Evolutionary conservation across 2,888 invertebrate species (phyloP), one percentile per base, ranked within the genome.

Genomic region (Heteromyza rotundicornis): DNA sequence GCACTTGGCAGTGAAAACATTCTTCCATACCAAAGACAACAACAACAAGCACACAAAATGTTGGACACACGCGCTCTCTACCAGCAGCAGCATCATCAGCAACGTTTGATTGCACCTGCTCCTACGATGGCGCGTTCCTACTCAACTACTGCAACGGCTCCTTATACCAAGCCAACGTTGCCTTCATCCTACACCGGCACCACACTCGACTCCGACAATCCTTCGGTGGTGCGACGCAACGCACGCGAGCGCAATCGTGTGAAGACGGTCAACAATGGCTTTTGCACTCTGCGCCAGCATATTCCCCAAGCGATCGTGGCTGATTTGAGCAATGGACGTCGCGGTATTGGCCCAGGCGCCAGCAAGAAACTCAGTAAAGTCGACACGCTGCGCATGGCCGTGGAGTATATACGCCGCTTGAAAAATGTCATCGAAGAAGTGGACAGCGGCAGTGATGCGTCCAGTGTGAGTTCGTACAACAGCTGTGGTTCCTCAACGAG

Each of bases 191-290:
- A 7, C 10, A 24, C 52, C 14, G 70, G 70, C 20, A 69, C 71
- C 20, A 69, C 70, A 1, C 57, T 70, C 55, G 71, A 70, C 56
- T 70, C 70, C 20, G 68, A 71, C 74, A 92, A 92, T 64, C 91
- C 93, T 57, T 92, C 95, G 5, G 95, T 95, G 16, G 93, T 94
- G 1, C 86, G 96, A 59, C 87, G 97, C 73, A 97, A 97, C 84
- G 97, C 96, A 44, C 87, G 97, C 23, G 97, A 97, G 84, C 86
- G 97, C 71, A 96, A 96, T 82, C 89, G 97, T 70, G 96, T 96
- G 69, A 95, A 95, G 83, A 95, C 95, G 87, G 95, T 95, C 73
- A 95, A 95, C 85, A 93, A 94, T 82, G 95, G 95, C 72, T 96
- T 96, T 81, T 92, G 93, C 3, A 92, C 92, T 36, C 86, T 96